phyloP scores from a whole-genome alignment of 1,140 invertebrate genomes.

The Lepidurus couesii region DNA sequence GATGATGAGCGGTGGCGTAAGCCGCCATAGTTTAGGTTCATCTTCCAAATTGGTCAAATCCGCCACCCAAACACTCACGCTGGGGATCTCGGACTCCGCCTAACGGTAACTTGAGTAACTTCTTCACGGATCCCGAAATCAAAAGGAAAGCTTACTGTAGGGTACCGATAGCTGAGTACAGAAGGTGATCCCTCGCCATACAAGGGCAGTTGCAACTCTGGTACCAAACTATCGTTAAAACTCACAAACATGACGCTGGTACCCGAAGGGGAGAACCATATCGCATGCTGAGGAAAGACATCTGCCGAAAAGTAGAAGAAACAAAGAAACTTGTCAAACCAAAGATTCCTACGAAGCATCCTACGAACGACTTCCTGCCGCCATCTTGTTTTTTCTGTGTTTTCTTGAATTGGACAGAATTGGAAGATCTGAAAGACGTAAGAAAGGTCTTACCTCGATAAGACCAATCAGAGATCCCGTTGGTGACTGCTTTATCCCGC shows the following conservation, averaged over 20 bases:
- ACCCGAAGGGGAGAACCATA: conserved; percentile 79
- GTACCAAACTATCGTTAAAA: conserved; percentile 76
- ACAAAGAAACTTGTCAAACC: conserved; percentile 29
- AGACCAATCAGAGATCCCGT: conserved; percentile 88
- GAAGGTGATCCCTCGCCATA: conserved; percentile 44
- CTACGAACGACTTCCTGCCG: too few species aligned
- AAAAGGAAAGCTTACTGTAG: conserved; percentile 25
- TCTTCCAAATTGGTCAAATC: conserved; percentile 17
- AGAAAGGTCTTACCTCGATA: conserved; percentile 66
- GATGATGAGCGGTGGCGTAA: background rate
- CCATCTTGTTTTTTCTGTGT: too few species aligned
- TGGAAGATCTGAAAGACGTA: too few species aligned
- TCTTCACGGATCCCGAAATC: background rate
- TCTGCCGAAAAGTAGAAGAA: conserved; percentile 46
- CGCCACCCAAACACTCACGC: conserved; percentile 27
- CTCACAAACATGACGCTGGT: conserved; percentile 67
- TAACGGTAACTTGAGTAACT: background rate
- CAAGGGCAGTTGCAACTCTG: conserved; percentile 63
- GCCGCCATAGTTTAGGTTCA: background rate
- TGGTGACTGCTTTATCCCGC: conserved; percentile 66
- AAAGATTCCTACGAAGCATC: background rate
- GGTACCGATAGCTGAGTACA: conserved; percentile 30
- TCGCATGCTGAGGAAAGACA: conserved; percentile 55
- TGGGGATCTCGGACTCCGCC: conserved; percentile 30
- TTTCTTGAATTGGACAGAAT: too few species aligned